phyloP scores from a whole-genome alignment of 1,140 invertebrate genomes.

The Idris sp. region DNA sequence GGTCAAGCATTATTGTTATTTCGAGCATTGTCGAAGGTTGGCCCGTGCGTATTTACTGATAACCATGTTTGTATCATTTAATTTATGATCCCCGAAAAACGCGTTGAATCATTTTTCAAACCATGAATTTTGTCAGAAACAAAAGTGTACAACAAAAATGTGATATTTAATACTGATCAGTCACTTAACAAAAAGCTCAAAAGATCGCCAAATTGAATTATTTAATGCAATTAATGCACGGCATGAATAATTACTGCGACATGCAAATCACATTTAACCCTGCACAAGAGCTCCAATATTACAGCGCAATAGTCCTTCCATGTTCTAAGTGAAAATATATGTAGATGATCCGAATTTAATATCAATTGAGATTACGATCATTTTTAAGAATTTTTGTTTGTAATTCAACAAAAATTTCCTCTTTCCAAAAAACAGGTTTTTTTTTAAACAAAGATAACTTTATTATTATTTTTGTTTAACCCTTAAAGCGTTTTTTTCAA shows the following conservation, averaged over 20 bases:
- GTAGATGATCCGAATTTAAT: constrained; percentile 23
- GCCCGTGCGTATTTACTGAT: constrained; percentile 23
- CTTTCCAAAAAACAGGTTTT: too few relatives aligned
- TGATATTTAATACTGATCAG: too few relatives aligned
- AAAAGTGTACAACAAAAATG: too few relatives aligned
- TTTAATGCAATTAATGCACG: constrained; percentile 1
- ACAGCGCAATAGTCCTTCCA: constrained; percentile 33
- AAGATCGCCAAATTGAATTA: neutral
- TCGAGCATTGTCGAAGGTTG: constrained; percentile 71
- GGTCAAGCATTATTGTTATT: constrained; percentile 73
- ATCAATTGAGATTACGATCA: neutral
- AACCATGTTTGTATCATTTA: neutral
- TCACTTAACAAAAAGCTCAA: too few relatives aligned
- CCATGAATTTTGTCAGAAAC: too few relatives aligned
- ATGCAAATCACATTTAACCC: constrained; percentile 26
- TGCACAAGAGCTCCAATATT: neutral
- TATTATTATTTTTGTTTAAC: too few relatives aligned
- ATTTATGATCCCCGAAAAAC: constrained; percentile 16
- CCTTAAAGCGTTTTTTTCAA: too few relatives aligned
- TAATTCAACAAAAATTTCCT: too few relatives aligned
- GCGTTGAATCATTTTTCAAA: too few relatives aligned
- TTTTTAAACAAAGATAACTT: too few relatives aligned
- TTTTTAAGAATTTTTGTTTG: too few relatives aligned
- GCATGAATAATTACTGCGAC: constrained; percentile 11
- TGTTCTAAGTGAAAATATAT: constrained; percentile 19